Base-by-base conservation (phyloP, 2,888 invertebrate genomes). In the Andrena bucephala region DNA sequence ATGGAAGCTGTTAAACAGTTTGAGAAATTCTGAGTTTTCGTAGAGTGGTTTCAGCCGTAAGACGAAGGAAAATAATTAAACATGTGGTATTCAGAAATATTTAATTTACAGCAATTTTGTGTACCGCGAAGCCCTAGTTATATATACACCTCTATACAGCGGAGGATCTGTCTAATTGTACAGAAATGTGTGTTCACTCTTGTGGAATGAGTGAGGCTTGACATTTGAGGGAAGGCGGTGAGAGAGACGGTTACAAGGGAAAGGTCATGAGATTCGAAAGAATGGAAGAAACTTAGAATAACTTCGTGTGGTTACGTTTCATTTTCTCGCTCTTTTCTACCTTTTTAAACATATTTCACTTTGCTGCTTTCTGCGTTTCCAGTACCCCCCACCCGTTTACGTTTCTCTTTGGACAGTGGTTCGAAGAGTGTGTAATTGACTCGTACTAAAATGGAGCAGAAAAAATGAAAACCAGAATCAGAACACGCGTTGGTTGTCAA, bases 101-200 rank as follows among this genome's bases (percentile, higher is more conserved):
- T 76, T 76, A 63, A 42, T 57, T 63, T 48, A 57, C 16, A 71
- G 42, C 42, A 24, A 24, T 10, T 13, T 16, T 54, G 54, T 29
- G 16, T 36, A 54, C 59, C 69, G 60, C 16, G 50, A 13, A 29
- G 42, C 13, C 20, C 20, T n/a, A 76, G 71, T 71, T 76, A 70
- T 60, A 50, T 63, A 54, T 62, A 52, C 52, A 52, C 7, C 8
- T 52, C 60, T 71, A 42, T 76, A 63, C 62, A 31, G 54, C 42
- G 62, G 48, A 71, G 76, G 42, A 71, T 63, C 27, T 20, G 54
- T 63, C 54, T 71, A 76, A 76, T 71, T 62, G 76, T 54, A 8
- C 27, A 33, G 52, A 52, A 76, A 76, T 63, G 62, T 63, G 60
- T 10, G 67, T 29, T 42, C 60, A 13, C 62, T 42, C n/a, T 62